Percentiles rank a stretch among this genome's conserved stretches.
Evolutionary conservation across 1,140 invertebrate species (phyloP).

Genomic region (Globodera ellingtonae): DNA sequence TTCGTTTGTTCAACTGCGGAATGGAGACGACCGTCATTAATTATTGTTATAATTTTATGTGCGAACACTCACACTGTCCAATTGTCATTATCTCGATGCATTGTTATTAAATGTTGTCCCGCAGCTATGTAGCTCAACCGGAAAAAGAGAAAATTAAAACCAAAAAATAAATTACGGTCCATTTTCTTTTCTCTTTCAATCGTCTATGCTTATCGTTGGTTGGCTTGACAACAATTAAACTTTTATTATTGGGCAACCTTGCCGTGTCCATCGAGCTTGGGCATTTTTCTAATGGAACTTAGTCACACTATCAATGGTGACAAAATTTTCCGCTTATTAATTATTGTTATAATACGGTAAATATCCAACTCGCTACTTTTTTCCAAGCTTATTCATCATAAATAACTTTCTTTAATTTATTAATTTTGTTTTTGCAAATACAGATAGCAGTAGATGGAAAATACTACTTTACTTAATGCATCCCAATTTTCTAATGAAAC

Average conservation of each 20-base stretch:
- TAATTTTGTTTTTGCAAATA: background rate
- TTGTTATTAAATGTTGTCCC: too few species aligned
- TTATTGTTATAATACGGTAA: background rate
- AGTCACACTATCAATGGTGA: background rate
- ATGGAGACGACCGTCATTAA: background rate
- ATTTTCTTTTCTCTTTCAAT: background rate
- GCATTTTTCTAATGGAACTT: background rate
- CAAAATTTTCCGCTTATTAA: constrained; percentile 3
- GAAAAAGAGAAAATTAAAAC: too few species aligned
- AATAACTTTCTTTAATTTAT: background rate
- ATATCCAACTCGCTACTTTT: too few species aligned
- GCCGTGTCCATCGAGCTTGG: background rate
- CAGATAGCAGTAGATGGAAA: background rate
- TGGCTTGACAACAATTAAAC: background rate
- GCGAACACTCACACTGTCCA: background rate
- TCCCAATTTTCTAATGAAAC: constrained; percentile 58
- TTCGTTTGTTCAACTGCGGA: background rate
- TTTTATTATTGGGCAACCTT: background rate
- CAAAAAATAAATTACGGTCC: too few species aligned
- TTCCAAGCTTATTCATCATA: too few species aligned
- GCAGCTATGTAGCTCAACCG: too few species aligned
- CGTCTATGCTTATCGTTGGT: background rate
- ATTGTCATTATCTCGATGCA: background rate
- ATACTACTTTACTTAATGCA: constrained; percentile 48
- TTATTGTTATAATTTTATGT: background rate